Base-by-base conservation (phyloP, 1,140 invertebrate genomes). In the Cydia splendana region DNA sequence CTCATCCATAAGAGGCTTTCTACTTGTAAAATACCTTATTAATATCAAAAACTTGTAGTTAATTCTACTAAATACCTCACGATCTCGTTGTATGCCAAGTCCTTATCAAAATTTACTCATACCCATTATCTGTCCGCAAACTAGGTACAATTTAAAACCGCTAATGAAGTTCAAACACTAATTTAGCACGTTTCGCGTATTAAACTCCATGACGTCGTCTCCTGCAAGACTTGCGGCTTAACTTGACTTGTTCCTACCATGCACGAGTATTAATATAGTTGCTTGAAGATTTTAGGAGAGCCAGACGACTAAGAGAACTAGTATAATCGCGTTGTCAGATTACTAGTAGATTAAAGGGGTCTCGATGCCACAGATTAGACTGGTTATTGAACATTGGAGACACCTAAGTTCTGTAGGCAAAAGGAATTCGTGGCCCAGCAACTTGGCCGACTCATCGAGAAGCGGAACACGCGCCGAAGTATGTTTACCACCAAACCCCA, bases 221-320 rank as follows among this genome's bases (percentile, higher is more conserved):
- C 67, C 30, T 18, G 67, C 67, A 42, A 71, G 67, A 71, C 67
- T 71, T 71, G 67, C 67, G 38, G 67, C 67, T 71, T 71, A 71
- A 71, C 67, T 71, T 71, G 15, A 38, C 67, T 38, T 71, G 67
- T 45, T 71, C 67, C n/a, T 62, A 20, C 57, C 57, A 62, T 62
- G 57, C 57, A 24, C 18, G 57, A 62, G 20, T 7, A 9, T 24
- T 24, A 24, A 18, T 57, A 7, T 24, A 5, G 2, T 62, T n/a
- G 20, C 57, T 62, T 10, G n/a, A 5, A 62, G 18, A 62, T 7
- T 62, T 9, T 0, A 20, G 18, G 57, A 6, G 6, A 20, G 7
- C 2, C 20, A 24, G 15, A 9, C 5, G 15, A 18, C 15, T 12
- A 62, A 20, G 20, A 24, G 5, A 62, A 62, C 57, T 7, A 62